phyloP scores from a whole-genome alignment of 2,888 invertebrate genomes.

The Tenthredo mesomela region DNA sequence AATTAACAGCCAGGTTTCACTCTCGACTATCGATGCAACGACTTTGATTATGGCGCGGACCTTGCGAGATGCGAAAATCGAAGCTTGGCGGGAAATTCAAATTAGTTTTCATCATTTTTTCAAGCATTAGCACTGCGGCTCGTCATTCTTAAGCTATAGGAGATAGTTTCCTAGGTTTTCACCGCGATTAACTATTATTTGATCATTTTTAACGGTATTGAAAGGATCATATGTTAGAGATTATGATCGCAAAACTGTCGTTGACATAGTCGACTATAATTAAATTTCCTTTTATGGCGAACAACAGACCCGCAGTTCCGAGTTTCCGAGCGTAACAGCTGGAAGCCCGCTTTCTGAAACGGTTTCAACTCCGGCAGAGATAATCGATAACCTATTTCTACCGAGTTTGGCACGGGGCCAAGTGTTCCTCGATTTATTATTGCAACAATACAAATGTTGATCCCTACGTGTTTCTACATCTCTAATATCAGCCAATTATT shows the following conservation, averaged over 20 bases:
- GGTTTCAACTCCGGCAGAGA: constrained; percentile 32
- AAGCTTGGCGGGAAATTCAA: constrained; percentile 22
- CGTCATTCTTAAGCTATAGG: not conserved
- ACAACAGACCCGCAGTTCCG: not conserved
- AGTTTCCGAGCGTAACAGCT: constrained; percentile 4
- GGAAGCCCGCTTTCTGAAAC: constrained; percentile 31
- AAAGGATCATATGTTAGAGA: not conserved
- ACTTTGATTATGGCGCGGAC: not conserved
- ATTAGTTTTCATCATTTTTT: not conserved
- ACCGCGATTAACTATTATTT: not conserved
- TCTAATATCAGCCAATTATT: not conserved
- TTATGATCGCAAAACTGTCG: not conserved
- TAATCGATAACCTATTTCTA: constrained; percentile 73
- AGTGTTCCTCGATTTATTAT: constrained; percentile 35
- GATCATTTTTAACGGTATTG: not conserved
- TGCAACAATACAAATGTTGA: not conserved
- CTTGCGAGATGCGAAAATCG: constrained; percentile 4
- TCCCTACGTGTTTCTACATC: not conserved
- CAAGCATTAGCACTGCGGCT: not conserved
- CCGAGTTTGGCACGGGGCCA: constrained; percentile 68
- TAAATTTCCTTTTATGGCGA: not conserved
- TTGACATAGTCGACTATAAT: not conserved
- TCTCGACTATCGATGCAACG: not conserved
- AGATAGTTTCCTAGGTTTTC: not conserved
- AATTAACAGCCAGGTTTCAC: not conserved